These are phyloP conservation scores for Benitochromis conjunctus DNA, from an alignment of 2,113 vertebrate genomes.

Conservation along the genomic window DNA sequence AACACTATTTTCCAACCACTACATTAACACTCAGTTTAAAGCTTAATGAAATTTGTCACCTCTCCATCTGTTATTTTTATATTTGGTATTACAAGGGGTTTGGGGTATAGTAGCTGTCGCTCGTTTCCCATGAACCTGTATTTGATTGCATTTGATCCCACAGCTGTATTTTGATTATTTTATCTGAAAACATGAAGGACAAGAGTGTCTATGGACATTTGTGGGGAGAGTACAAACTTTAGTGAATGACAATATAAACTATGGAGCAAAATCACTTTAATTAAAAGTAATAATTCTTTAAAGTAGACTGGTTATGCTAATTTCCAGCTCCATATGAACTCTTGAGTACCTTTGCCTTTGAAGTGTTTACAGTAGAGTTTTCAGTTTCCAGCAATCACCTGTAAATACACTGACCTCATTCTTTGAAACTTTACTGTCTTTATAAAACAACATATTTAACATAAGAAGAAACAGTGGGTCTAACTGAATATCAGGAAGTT, in stretches of 20 bases:
- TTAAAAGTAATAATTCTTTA: fast-evolving
- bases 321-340: neutral
- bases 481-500: neutral
- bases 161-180: neutral
- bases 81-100: neutral
- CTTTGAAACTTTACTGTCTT: neutral
- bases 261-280: no score
- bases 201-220: neutral
- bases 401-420: neutral
- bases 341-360: neutral
- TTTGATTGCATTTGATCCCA: neutral
- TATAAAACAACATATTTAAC: neutral
- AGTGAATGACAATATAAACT: neutral
- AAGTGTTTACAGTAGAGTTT: neutral
- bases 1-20: neutral
- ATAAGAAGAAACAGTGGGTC: neutral
- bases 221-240: neutral
- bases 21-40: neutral
- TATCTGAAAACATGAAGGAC: neutral
- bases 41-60: neutral
- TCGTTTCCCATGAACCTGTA: neutral
- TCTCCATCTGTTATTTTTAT: neutral
- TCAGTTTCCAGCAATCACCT: neutral
- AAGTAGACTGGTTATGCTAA: neutral
- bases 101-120: neutral